phyloP scores from a whole-genome alignment of 2,113 vertebrate species.

The Gavialis gangeticus region DNA sequence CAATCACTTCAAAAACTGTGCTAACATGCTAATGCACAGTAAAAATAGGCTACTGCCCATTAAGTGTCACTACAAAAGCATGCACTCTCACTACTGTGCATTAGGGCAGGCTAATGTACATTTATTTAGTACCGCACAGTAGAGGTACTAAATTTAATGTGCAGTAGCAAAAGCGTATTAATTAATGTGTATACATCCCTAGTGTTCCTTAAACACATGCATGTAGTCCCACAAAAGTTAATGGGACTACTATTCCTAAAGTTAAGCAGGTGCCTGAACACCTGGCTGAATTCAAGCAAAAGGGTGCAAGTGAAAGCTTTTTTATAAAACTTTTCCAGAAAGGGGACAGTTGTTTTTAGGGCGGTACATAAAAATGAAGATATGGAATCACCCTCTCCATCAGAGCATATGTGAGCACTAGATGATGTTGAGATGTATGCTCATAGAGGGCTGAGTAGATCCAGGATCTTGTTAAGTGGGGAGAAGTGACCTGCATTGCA shows the following conservation, averaged over 20 bases:
- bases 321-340: neutral
- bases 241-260: constrained; percentile 47
- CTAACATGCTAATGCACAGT: no score
- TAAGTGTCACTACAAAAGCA: no score
- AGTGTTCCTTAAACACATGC: neutral
- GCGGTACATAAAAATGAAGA: neutral
- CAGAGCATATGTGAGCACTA: constrained; percentile 36
- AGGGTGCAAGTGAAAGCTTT: neutral
- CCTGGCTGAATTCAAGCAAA: constrained; percentile 1
- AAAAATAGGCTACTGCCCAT: no score
- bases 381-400: neutral
- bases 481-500: no score
- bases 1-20: no score
- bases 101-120: no score
- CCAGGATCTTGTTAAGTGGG: no score
- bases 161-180: neutral
- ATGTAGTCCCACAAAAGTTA: constrained; percentile 41
- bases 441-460: no score
- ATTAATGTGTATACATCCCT: neutral
- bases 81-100: no score
- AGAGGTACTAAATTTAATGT: no score
- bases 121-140: no score
- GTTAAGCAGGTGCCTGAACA: neutral
- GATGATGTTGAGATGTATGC: no score
- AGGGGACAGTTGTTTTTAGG: constrained; percentile 17